Evolutionary conservation across 1,140 invertebrate species (phyloP), one percentile per base, ranked within the genome.

Genomic region (Drosophila triauraria): DNA sequence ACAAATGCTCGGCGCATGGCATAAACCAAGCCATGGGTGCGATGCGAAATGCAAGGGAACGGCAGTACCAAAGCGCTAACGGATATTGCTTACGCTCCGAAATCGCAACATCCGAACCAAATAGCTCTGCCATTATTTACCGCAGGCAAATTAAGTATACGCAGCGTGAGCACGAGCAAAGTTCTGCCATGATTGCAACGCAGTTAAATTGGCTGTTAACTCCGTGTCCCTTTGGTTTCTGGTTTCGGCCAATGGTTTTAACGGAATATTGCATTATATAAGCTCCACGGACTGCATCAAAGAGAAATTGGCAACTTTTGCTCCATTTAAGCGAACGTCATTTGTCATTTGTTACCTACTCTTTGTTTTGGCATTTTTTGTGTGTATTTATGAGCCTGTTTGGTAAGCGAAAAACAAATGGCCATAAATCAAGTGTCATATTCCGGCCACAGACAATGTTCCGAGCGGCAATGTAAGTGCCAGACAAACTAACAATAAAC

Each of bases 321-420:
- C 12, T 46, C 42, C 60, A 81, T 47, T 69, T 47, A 40, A 43
- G 43, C 50, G 20, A 27, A 20, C 17, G 27, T n/a, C 43, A 60
- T 30, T 67, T 53, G 23, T 47, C 54, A 54, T 60, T 78, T 70
- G 42, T 58, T 74, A 30, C 25, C 57, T 9, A 35, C 65, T 25
- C 48, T 76, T 64, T 65, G 44, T 32, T 87, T 59, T 57, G 50
- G 12, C 25, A 44, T 64, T 78, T 61, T 48, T 44, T 63, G 46
- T 54, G 46, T 54, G 20, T 90, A 90, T 88, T 88, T 90, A 88
- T 88, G 81, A 50, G 59, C 69, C 70, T 87, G 83, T 86, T 86
- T 80, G 71, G 44, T 62, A 70, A 90, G 67, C 75, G 62, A 81
- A 75, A 46, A 78, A 79, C 65, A 90, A 90, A 56, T 47, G 69